A percentile compares a stretch with the other conserved stretches of the same genome.
phyloP scores from a whole-genome alignment of 2,113 vertebrate species.

The Spermophilus dauricus region DNA sequence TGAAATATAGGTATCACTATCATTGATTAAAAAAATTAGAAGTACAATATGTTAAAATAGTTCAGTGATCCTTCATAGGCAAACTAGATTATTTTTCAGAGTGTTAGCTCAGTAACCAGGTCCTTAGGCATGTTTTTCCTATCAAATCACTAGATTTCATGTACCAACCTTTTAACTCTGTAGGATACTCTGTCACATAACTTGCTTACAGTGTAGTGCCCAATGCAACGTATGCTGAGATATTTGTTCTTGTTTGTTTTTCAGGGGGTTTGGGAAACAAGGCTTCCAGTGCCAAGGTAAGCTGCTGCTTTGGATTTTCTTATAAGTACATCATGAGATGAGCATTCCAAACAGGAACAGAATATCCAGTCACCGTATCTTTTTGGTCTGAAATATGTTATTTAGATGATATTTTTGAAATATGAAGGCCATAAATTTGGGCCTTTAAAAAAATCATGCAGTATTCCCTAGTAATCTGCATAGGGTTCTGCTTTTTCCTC shows the following conservation, averaged over 20 bases:
- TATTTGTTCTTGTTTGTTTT: slow-evolving; percentile 71
- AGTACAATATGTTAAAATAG: neutral
- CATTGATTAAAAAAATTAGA: neutral
- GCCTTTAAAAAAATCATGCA: neutral
- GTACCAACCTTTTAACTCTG: slow-evolving; percentile 59
- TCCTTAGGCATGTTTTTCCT: neutral
- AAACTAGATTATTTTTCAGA: neutral
- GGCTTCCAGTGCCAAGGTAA: slow-evolving; percentile 93
- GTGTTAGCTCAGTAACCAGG: neutral
- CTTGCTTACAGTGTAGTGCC: slow-evolving; percentile 24
- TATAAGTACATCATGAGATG: slow-evolving; percentile 61
- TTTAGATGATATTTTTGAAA: slow-evolving; percentile 69
- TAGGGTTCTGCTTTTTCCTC: slow-evolving; percentile 75
- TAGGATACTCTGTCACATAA: slow-evolving; percentile 46
- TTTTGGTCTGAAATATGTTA: slow-evolving; percentile 26
- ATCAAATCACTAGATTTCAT: slow-evolving; percentile 63
- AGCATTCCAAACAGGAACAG: slow-evolving; percentile 6
- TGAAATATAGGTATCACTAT: neutral
- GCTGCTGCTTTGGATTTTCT: slow-evolving; percentile 48
- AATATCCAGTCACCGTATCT: slow-evolving; percentile 30
- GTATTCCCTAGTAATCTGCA: slow-evolving; percentile 76
- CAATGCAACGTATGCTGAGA: slow-evolving; percentile 75
- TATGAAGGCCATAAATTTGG: neutral
- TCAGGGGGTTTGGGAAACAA: slow-evolving; percentile 92
- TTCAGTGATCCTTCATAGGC: neutral